phyloP scores from a whole-genome alignment of 2,113 vertebrate species.

The Diphyllodes magnificus region DNA sequence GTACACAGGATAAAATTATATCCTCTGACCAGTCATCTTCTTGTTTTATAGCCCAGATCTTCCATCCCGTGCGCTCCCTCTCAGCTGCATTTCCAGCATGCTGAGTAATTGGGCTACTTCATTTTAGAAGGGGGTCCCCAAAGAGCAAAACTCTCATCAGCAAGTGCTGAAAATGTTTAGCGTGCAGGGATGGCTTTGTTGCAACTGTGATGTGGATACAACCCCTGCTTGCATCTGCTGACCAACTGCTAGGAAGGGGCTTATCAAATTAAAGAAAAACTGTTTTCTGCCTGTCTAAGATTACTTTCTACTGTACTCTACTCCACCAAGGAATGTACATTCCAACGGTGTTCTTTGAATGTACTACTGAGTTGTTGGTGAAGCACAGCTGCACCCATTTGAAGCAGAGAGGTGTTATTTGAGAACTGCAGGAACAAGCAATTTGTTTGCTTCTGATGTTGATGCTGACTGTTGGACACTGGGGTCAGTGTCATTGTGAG shows the following conservation, averaged over 20 bases:
- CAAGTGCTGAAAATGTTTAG: background rate
- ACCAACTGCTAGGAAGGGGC: background rate
- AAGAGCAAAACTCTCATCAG: background rate
- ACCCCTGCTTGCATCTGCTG: background rate
- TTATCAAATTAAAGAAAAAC: background rate
- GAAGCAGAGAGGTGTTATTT: background rate
- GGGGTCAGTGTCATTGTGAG: background rate
- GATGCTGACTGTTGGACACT: background rate
- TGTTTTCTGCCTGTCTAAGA: background rate
- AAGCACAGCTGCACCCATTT: background rate
- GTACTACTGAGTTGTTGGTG: background rate
- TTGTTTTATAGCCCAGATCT: background rate
- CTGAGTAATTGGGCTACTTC: background rate
- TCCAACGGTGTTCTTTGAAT: background rate
- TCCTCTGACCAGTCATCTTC: background rate
- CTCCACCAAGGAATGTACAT: background rate
- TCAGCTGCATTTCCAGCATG: background rate
- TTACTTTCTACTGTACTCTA: background rate
- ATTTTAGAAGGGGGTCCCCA: background rate
- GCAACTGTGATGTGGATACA: background rate
- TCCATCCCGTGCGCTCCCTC: rapidly evolving
- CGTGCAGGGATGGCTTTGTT: rapidly evolving
- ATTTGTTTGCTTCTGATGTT: background rate
- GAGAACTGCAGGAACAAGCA: rapidly evolving
- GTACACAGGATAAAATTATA: background rate